Evolutionary conservation across 2,797 vertebrate genomes (phyloP).

Genomic region (Poecilia gillii): DNA sequence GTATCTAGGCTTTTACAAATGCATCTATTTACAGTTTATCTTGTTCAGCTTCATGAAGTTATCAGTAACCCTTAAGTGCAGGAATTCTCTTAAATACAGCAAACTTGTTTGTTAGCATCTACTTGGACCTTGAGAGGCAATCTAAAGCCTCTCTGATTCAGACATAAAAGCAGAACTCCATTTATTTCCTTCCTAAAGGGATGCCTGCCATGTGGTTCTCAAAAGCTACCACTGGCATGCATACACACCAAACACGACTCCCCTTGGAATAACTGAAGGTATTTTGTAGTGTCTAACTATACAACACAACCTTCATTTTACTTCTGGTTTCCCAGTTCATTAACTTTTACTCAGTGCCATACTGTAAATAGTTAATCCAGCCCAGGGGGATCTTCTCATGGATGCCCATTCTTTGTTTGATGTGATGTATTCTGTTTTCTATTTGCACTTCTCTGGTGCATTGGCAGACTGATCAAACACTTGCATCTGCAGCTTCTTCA

Average conservation of each 20-base stretch:
- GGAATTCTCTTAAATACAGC: constrained; percentile 77
- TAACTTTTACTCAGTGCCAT: constrained; percentile 22
- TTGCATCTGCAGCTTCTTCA: constrained; percentile 66
- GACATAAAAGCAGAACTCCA: constrained; percentile 73
- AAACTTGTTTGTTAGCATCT: constrained; percentile 75
- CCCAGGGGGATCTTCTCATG: constrained; percentile 24
- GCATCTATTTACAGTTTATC: constrained; percentile 68
- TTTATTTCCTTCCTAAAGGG: constrained; percentile 64
- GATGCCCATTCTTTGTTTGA: constrained; percentile 21
- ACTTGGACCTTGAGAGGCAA: constrained; percentile 77
- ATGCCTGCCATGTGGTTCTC: constrained; percentile 54
- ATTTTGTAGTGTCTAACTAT: constrained; percentile 50
- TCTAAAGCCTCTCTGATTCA: constrained; percentile 71
- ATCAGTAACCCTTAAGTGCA: constrained; percentile 76
- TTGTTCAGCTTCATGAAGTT: constrained; percentile 61
- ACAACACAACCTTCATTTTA: constrained; percentile 40
- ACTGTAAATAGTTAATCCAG: constrained; percentile 25
- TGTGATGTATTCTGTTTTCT: constrained; percentile 40
- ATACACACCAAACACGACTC: constrained; percentile 58
- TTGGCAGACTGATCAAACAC: constrained; percentile 70
- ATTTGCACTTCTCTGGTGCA: constrained; percentile 42
- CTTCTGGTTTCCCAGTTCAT: constrained; percentile 12
- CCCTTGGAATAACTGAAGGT: constrained; percentile 62
- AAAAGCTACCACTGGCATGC: constrained; percentile 72
- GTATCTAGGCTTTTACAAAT: constrained; percentile 60